Evolutionary conservation across 2,888 invertebrate genomes (phyloP).

Genomic region (Phyllotreta cruciferae): DNA sequence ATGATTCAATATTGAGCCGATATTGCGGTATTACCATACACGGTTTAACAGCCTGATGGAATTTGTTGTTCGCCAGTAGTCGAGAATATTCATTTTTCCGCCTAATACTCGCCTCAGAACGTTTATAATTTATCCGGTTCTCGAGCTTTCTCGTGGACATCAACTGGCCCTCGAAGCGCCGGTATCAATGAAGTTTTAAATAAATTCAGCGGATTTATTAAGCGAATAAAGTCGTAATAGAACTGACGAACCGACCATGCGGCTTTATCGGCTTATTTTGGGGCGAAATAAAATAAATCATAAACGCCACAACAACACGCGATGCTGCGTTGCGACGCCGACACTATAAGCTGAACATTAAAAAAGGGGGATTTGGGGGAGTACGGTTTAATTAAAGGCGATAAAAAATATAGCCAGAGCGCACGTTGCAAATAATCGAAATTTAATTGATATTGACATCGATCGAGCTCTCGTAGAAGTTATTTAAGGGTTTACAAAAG

Average conservation of each 20-base stretch:
- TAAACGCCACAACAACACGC: conserved; percentile 27
- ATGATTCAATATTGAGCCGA: conserved; percentile 31
- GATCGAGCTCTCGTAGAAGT: conserved; percentile 26
- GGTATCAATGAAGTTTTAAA: too few species aligned
- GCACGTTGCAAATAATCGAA: conserved; percentile 36
- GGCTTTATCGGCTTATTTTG: conserved; percentile 27
- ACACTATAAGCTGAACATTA: conserved; percentile 16
- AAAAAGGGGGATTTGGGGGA: conserved; percentile 10
- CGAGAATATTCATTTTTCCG: neutral
- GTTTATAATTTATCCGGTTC: too few species aligned
- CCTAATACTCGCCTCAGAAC: too few species aligned
- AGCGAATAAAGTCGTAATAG: conserved; percentile 2
- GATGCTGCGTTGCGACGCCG: conserved; percentile 18
- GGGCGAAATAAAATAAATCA: conserved; percentile 30
- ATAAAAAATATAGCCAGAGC: conserved; percentile 33
- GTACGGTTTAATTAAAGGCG: conserved; percentile 25
- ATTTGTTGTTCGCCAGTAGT: conserved; percentile 5
- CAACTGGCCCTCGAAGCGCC: too few species aligned
- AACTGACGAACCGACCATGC: conserved; percentile 17
- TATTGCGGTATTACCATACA: conserved; percentile 27
- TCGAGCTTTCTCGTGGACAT: too few species aligned
- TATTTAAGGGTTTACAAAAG: conserved; percentile 20
- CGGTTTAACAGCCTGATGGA: conserved; percentile 21
- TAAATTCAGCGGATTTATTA: neutral
- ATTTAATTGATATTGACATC: conserved; percentile 36